Evolutionary conservation across 2,113 vertebrate species (phyloP).

Genomic region (Hydrolagus affinis): DNA sequence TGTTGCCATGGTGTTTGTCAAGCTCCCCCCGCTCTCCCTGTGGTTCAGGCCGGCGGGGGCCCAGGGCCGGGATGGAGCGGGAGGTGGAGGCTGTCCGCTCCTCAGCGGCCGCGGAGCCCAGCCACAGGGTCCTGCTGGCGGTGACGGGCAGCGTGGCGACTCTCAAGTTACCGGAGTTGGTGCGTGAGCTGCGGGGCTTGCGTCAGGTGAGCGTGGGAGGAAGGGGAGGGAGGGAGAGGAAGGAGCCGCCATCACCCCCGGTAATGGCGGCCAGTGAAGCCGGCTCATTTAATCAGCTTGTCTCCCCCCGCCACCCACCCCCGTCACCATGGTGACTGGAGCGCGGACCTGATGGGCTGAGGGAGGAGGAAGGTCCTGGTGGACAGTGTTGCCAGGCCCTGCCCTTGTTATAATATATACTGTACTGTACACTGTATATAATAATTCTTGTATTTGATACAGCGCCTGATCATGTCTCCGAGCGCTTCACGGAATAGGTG

Average conservation of each 20-base stretch:
- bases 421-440: no score
- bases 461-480: no score
- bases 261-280: not conserved
- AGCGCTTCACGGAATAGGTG: no score
- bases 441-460: no score
- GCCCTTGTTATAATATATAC: no score
- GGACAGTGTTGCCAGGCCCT: not conserved
- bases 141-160: slow-evolving; percentile 88
- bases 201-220: slow-evolving; percentile 61
- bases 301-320: no score
- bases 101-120: accelerated
- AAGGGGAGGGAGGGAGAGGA: not conserved
- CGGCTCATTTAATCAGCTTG: not conserved
- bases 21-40: no score
- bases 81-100: not conserved
- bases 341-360: not conserved
- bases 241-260: not conserved
- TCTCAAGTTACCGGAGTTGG: slow-evolving; percentile 73
- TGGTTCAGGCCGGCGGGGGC: no score
- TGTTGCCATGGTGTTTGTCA: no score
- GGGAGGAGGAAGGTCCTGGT: not conserved
- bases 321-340: not conserved
- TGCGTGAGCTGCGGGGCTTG: slow-evolving; percentile 63
- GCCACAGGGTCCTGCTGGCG: slow-evolving; percentile 62
- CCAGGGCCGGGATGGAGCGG: no score